Conservation (phyloP, 2,797 vertebrate species). For the Stomatorhinus walkeri region DNA sequence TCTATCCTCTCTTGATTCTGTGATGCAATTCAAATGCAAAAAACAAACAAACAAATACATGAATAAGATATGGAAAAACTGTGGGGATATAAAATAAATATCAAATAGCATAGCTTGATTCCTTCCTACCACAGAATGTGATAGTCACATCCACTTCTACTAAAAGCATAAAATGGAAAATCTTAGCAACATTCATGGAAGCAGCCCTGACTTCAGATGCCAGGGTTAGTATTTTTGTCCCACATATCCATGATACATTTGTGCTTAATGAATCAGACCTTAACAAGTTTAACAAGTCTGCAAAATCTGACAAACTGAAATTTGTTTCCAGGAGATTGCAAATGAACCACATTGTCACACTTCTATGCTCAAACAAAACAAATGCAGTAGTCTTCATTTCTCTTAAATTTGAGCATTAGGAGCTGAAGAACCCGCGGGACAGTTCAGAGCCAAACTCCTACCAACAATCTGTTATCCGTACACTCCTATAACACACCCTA, state of each 20-base stretch:
- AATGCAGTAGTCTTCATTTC: neutral
- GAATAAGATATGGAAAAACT: neutral
- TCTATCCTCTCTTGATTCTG: neutral
- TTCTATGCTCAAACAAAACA: conserved; percentile 25
- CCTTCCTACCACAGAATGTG: neutral
- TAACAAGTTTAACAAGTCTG: conserved; percentile 37
- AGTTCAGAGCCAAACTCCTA: neutral
- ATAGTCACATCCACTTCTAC: neutral
- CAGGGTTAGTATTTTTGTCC: conserved; percentile 45
- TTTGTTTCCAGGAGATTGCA: conserved; percentile 34
- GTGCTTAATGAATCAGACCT: conserved; percentile 45
- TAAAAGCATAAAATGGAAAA: neutral
- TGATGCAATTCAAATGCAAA: neutral
- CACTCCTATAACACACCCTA: neutral
- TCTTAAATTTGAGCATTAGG: neutral
- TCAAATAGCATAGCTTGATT: neutral
- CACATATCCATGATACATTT: conserved; percentile 48
- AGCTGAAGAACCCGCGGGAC: neutral
- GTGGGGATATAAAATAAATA: neutral
- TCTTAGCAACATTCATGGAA: conserved; percentile 1
- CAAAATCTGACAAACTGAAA: conserved; percentile 30
- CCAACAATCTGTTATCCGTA: neutral
- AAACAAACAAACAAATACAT: neutral
- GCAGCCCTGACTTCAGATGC: conserved; percentile 26
- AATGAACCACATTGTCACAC: conserved; percentile 45